These are phyloP conservation scores for Hippocampus guttulatus DNA, from an alignment of 2,113 vertebrate species.

Conservation along the genomic window DNA sequence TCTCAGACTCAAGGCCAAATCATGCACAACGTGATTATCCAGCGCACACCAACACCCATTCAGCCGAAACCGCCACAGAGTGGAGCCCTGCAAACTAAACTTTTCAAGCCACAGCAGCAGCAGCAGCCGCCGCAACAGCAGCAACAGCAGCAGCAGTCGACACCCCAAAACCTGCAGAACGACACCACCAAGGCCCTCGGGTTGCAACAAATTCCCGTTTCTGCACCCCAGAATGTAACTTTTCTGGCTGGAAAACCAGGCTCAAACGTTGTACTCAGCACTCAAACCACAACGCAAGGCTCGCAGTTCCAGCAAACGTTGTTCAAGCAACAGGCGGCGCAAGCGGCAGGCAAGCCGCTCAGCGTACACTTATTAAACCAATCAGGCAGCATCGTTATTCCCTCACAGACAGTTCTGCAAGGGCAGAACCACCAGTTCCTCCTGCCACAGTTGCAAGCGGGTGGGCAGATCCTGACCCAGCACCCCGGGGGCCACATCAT, in stretches of 20 bases:
- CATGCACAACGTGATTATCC: slow-evolving; percentile 91
- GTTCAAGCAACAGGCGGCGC: slow-evolving; percentile 76
- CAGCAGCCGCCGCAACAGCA: slow-evolving; percentile 31
- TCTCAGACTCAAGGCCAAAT: slow-evolving; percentile 75
- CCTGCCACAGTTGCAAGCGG: slow-evolving; percentile 80
- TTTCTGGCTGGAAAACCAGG: slow-evolving; percentile 86
- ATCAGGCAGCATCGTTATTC: slow-evolving; percentile 90
- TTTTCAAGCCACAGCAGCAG: slow-evolving; percentile 75
- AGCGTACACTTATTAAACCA: slow-evolving; percentile 92
- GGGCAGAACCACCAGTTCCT: slow-evolving; percentile 91
- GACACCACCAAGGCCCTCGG: slow-evolving; percentile 77
- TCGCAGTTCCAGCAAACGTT: slow-evolving; percentile 79
- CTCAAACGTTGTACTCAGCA: slow-evolving; percentile 84
- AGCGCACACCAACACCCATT: slow-evolving; percentile 91
- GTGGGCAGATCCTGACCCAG: slow-evolving; percentile 84
- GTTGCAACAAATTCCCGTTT: slow-evolving; percentile 78
- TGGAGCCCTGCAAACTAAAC: slow-evolving; percentile 83
- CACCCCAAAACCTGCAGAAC: slow-evolving; percentile 78
- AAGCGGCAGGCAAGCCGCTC: slow-evolving; percentile 82
- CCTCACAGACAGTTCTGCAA: slow-evolving; percentile 84
- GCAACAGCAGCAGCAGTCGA: slow-evolving; percentile 55
- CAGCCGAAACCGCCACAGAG: slow-evolving; percentile 88
- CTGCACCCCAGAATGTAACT: slow-evolving; percentile 83
- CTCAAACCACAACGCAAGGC: slow-evolving; percentile 70
- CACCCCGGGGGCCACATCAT: slow-evolving; percentile 82